Base-by-base conservation (phyloP, 2,797 vertebrate genomes). In the Protonibea diacanthus region DNA sequence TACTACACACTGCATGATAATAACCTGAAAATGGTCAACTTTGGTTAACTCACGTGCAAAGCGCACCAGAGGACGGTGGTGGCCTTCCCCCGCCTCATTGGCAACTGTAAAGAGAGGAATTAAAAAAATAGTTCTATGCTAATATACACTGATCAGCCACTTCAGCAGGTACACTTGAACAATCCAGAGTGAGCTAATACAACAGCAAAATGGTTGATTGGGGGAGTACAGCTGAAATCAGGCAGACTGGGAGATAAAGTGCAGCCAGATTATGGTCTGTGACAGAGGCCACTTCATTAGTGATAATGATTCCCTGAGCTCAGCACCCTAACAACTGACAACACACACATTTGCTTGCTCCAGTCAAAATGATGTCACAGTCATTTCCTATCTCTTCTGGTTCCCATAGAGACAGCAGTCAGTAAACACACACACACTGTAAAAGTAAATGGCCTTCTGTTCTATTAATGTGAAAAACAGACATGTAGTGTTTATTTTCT, bases 51-150 rank as follows among this genome's bases (percentile, higher is more conserved):
- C 92, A 98, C 97, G 94, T 85, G 96, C 90, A 82, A 97, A 96
- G 82, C 92, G 94, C 33, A 95, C 94, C 61, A 96, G 94, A 0
- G 96, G 95, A 69, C 76, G 92, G 18, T 91, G 81, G 49, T 92
- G 93, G 85, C 91, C 95, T 74, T 95, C 95, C 57, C 96, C 95
- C 0, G 95, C 83, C 89, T 99, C 95, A 42, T 98, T 99, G 74
- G 97, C 97, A 90, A 98, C 97, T 98, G 76, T 44, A 49, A 71
- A 63, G 21, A 80, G 5, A 60, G 71, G 4, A 77, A 20, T 47
- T 1, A 2, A 4, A 42, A 42, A 44, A 38, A 9, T 38, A 1
- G 33, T 38, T 38, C 9, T 38, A 38, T 38, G 8, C 33, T 38
- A 38, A 9, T 38, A 38, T 9, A 9, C 33, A 9, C 33, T 38